These are phyloP conservation scores for Drosophila picticornis DNA, from an alignment of 2,888 invertebrate genomes.

Conservation along the genomic window DNA sequence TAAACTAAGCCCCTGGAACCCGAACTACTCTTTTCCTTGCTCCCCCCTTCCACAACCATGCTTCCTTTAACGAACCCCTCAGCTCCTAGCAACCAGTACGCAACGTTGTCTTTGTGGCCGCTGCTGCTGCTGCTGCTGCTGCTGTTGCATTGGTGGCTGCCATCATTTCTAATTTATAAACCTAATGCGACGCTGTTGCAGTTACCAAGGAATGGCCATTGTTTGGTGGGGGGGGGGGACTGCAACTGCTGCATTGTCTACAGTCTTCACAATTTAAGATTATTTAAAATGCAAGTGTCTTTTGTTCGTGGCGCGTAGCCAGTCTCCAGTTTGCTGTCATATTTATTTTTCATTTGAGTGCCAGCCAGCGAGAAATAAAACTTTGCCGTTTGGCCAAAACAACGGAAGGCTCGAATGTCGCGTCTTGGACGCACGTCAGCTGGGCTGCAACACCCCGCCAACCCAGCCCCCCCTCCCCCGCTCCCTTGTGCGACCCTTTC, in stretches of 20 bases:
- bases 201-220: constrained; percentile 10
- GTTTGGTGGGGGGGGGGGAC: neutral
- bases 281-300: constrained; percentile 80
- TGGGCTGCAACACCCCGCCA: constrained; percentile 45
- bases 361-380: constrained; percentile 69
- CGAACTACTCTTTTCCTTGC: neutral
- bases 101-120: constrained; percentile 45
- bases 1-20: constrained; percentile 29
- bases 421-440: constrained; percentile 71
- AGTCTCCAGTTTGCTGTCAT: constrained; percentile 69
- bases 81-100: constrained; percentile 1
- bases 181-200: constrained; percentile 72
- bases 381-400: constrained; percentile 77
- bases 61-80: neutral
- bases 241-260: constrained; percentile 58
- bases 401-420: constrained; percentile 65
- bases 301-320: constrained; percentile 64
- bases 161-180: constrained; percentile 82
- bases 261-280: constrained; percentile 77
- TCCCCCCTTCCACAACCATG: accelerated
- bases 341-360: constrained; percentile 80
- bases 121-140: constrained; percentile 44
- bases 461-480: neutral
- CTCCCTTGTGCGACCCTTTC: neutral
- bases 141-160: constrained; percentile 45